phyloP scores from a whole-genome alignment of 2,797 vertebrate genomes.

The Natrix natrix region DNA sequence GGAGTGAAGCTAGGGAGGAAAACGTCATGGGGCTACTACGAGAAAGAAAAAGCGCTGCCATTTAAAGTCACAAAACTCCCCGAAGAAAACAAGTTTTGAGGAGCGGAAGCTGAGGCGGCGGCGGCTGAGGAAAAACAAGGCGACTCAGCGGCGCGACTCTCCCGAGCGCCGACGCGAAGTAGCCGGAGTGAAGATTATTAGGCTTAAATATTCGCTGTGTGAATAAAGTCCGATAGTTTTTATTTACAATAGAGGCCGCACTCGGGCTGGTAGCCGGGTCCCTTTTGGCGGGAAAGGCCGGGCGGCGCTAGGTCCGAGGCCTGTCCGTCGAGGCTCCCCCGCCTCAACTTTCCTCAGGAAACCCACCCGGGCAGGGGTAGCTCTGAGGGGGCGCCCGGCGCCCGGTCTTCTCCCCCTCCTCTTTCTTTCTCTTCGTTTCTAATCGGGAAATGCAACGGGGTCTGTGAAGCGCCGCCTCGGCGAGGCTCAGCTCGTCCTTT shows the following conservation, averaged over 20 bases:
- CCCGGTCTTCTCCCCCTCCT: neutral
- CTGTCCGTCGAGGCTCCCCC: neutral
- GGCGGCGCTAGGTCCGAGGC: neutral
- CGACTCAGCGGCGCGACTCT: neutral
- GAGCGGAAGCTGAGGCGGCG: neutral
- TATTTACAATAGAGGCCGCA: constrained; percentile 83
- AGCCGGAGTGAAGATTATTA: constrained; percentile 78
- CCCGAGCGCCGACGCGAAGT: neutral
- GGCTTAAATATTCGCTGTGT: constrained; percentile 87
- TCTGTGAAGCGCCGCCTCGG: constrained; percentile 52
- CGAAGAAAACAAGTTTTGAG: constrained; percentile 17
- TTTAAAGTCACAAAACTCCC: constrained; percentile 39
- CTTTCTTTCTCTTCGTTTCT: neutral
- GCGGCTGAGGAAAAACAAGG: neutral
- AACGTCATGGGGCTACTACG: neutral
- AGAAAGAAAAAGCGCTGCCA: neutral
- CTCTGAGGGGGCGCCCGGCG: neutral
- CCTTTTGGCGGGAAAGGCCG: neutral
- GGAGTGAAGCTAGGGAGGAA: too few relatives aligned
- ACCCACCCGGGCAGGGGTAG: neutral
- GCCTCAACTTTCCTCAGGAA: neutral
- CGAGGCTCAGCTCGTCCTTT: neutral
- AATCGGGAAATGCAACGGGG: constrained; percentile 75
- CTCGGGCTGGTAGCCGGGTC: neutral
- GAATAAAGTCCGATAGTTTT: constrained; percentile 75